Base-by-base conservation (phyloP, 2,888 invertebrate species). In the Melinaea menophilus region DNA sequence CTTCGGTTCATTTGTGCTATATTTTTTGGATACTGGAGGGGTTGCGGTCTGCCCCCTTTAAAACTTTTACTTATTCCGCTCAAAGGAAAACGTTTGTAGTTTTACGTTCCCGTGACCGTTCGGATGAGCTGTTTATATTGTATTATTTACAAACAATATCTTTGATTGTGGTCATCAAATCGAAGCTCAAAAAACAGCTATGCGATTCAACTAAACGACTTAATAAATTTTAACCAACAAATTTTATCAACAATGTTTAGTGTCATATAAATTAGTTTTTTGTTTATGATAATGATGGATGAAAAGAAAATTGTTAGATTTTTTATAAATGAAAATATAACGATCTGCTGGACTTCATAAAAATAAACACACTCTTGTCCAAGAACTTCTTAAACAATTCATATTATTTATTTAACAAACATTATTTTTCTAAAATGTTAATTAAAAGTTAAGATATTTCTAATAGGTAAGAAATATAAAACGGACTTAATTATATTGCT, bases 1-100 rank as follows among this genome's bases (percentile, higher is more conserved):
- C 81, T 80, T 78, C 78, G 79, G 79, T 79, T 87, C 88, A 81
- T 87, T 89, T 85, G 83, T 80, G 82, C 76, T 79, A 80, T 88
- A 90, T 90, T 90, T 90, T 90, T 89, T 85, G 85, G 87, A 74
- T 77, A 76, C 75, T 78, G 82, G 82, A 79, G 85, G 86, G 84
- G 86, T 83, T 90, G 89, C 82, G 89, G 89, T 89, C 79, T 72
- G 62, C 77, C 79, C 76, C 84, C 80, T 84, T 83, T 84, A 79
- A 79, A 89, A 89, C 87, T 90, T 90, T 88, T 90, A 85, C 85
- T 84, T 84, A 83, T 80, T 83, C 80, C 78, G 79, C 81, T 88
- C 89, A 90, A 90, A 90, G 89, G 86, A 82, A 81, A 79, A 78
- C 79, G 84, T 80, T 78, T 77, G 76, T 84, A 82, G 84, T 87